Conservation (phyloP, 2,113 vertebrate genomes). For the Dasypus novemcinctus region DNA sequence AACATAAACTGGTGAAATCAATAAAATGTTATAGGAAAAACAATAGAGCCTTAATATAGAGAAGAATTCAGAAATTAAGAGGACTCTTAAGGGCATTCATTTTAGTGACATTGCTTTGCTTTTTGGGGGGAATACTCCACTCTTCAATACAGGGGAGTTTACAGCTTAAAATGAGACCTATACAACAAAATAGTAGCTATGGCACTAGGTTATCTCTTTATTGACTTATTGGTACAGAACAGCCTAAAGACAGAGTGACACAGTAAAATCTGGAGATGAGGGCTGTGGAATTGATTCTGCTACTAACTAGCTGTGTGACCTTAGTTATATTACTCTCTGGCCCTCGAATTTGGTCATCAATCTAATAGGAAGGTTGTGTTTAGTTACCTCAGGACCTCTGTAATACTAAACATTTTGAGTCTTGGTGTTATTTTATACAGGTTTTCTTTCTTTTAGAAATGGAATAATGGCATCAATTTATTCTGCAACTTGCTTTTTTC, state of each 20-base stretch:
- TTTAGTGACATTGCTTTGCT: background rate
- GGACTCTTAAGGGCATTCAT: background rate
- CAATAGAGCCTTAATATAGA: background rate
- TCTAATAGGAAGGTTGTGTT: slow-evolving; percentile 35
- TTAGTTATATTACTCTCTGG: background rate
- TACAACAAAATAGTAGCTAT: background rate
- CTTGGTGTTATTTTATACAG: slow-evolving; percentile 42
- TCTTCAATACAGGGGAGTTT: background rate
- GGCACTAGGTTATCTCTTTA: slow-evolving; percentile 2
- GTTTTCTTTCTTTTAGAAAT: slow-evolving; percentile 47
- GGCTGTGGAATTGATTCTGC: slow-evolving; percentile 29
- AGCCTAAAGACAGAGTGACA: slow-evolving; percentile 3
- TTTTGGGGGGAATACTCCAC: background rate
- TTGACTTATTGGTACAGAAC: background rate
- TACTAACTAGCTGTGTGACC: slow-evolving; percentile 21
- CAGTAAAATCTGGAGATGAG: background rate
- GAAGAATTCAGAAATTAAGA: slow-evolving; percentile 35
- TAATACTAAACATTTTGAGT: slow-evolving; percentile 1
- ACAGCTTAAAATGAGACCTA: slow-evolving; percentile 4
- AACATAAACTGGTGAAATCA: slow-evolving; percentile 14
- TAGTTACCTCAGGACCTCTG: slow-evolving; percentile 29
- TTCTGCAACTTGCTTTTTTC: slow-evolving; percentile 48
- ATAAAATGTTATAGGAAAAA: slow-evolving; percentile 31
- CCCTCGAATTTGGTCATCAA: slow-evolving; percentile 31
- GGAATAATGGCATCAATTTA: slow-evolving; percentile 58